A percentile compares a stretch with the other conserved stretches of the same genome.
These are phyloP conservation scores for Platyrinchus mystaceus DNA, from an alignment of 2,797 vertebrate genomes.

Conservation along the genomic window DNA sequence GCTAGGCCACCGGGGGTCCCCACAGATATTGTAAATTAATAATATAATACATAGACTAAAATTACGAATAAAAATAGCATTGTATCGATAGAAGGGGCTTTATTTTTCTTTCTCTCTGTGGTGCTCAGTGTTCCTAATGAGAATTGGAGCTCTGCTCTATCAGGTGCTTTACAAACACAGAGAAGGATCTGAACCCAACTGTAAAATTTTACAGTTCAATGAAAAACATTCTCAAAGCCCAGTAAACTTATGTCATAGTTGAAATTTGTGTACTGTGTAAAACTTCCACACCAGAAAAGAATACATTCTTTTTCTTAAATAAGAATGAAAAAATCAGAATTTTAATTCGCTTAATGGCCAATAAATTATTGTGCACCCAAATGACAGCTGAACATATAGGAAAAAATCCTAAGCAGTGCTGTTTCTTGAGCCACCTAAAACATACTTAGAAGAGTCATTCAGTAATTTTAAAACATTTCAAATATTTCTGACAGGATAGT, in stretches of 20 bases:
- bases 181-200: neutral
- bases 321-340: neutral
- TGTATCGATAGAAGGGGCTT: fast-evolving
- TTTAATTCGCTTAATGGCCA: neutral
- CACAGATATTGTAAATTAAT: neutral
- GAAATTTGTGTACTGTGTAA: neutral
- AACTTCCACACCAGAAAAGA: neutral
- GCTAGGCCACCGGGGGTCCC: too few species aligned
- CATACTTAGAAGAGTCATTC: neutral
- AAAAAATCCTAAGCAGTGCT: neutral
- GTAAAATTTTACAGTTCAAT: neutral
- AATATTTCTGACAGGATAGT: neutral
- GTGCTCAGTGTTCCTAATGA: neutral
- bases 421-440: neutral
- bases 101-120: neutral
- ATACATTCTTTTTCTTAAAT: neutral
- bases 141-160: neutral
- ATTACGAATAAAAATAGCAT: neutral
- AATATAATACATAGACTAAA: neutral
- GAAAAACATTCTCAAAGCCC: neutral
- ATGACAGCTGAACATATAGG: neutral
- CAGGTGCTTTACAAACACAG: neutral
- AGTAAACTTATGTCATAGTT: fast-evolving
- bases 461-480: neutral
- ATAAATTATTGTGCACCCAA: neutral